Evolutionary conservation across 92 coral and sea anemone species (phyloP).

Genomic region (Desmophyllum pertusum): DNA sequence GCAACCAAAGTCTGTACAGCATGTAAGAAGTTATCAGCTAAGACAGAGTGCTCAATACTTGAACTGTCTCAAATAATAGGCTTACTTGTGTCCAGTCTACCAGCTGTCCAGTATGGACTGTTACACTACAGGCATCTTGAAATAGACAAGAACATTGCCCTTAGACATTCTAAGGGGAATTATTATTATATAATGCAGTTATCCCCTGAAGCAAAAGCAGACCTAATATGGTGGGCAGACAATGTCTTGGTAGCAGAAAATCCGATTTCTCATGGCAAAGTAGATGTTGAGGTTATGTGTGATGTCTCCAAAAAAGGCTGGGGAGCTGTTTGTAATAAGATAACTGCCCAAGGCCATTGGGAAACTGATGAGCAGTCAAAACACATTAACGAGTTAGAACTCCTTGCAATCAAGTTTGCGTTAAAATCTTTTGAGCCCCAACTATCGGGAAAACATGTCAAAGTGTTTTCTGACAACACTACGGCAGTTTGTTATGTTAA

Average conservation of each 20-base stretch:
- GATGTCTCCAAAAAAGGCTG: constrained; percentile 59
- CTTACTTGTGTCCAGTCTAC: constrained; percentile 50
- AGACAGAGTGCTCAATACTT: not conserved
- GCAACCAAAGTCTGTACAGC: constrained; percentile 11
- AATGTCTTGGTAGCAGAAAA: constrained; percentile 9
- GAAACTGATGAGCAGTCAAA: constrained; percentile 11
- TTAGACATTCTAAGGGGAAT: constrained; percentile 41
- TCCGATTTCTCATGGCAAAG: constrained; percentile 15
- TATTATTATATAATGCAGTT: constrained; percentile 31
- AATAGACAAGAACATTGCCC: constrained; percentile 47
- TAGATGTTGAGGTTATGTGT: constrained; percentile 20
- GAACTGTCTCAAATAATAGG: constrained; percentile 18
- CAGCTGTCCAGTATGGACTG: constrained; percentile 53
- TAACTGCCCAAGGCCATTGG: constrained; percentile 40
- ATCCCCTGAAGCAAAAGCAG: constrained; percentile 27
- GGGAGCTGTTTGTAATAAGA: constrained; percentile 45
- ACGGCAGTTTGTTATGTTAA: constrained; percentile 53
- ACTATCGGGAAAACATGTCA: constrained; percentile 35
- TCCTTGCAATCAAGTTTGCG: constrained; percentile 43
- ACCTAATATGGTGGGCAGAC: constrained; percentile 37
- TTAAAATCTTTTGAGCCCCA: constrained; percentile 37
- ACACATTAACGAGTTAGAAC: constrained; percentile 56
- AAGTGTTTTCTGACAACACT: constrained; percentile 53
- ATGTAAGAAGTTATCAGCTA: constrained; percentile 11
- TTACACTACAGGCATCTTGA: constrained; percentile 47